These are phyloP conservation scores for Oreochromis mossambicus DNA, from an alignment of 2,797 vertebrate genomes.

Conservation along the genomic window DNA sequence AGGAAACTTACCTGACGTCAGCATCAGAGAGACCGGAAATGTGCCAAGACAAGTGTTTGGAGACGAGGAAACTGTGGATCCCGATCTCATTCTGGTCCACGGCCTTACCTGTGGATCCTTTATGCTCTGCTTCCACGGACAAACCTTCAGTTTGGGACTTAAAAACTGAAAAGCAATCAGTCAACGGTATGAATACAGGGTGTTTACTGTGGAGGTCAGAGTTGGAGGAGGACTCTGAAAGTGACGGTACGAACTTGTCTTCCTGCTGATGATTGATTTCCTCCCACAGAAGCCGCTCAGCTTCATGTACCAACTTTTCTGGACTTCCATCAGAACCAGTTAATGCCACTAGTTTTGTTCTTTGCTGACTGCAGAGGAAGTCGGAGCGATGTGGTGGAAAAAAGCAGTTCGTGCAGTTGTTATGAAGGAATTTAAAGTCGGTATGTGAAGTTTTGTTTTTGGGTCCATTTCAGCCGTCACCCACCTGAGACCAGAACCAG, in stretches of 20 bases:
- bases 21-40: neutral
- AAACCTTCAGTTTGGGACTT: neutral
- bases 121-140: neutral
- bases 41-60: slow-evolving; percentile 24
- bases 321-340: neutral
- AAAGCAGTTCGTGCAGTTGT: neutral
- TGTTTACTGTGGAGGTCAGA: neutral
- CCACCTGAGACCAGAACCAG: neutral
- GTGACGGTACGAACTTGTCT: neutral
- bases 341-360: neutral
- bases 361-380: neutral
- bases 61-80: neutral
- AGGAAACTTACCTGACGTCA: neutral
- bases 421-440: neutral
- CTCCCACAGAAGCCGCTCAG: neutral
- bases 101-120: neutral
- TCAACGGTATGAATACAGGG: neutral
- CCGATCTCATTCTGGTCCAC: neutral
- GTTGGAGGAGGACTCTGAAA: neutral
- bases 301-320: neutral
- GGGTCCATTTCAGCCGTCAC: neutral
- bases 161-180: neutral
- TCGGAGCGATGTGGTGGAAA: neutral
- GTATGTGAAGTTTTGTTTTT: neutral
- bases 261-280: neutral